These are phyloP conservation scores for Mionectes olivaceus DNA, from an alignment of 2,797 vertebrate genomes.

Conservation along the genomic window DNA sequence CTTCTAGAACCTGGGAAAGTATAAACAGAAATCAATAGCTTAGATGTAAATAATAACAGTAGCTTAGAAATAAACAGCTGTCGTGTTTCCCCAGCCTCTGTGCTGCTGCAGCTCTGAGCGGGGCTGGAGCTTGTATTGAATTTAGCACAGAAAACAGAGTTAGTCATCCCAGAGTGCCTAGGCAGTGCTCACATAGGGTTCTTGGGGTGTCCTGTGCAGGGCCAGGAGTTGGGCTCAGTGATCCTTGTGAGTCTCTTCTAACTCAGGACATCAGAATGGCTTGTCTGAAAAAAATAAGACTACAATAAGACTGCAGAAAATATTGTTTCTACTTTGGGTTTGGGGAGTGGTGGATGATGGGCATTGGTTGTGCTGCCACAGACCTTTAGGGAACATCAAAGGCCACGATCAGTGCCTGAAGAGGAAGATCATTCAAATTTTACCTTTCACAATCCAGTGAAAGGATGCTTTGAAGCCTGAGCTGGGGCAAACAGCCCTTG, in stretches of 20 bases:
- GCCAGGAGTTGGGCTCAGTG: not conserved
- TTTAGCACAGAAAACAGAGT: not conserved
- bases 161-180: not conserved
- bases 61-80: not conserved
- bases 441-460: not conserved
- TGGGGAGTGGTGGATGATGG: not conserved
- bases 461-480: not conserved
- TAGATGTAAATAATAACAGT: not conserved
- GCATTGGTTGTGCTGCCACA: not conserved
- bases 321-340: not conserved
- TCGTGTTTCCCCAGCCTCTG: not conserved
- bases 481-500: not conserved
- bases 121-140: not conserved
- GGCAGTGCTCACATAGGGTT: not conserved
- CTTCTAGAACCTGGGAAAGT: not conserved
- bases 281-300: not conserved
- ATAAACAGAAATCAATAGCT: not conserved
- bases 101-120: not conserved
- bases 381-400: not conserved
- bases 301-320: not conserved
- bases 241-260: not conserved
- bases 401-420: not conserved
- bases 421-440: not conserved
- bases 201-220: not conserved
- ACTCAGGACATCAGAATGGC: not conserved